These are phyloP conservation scores for Triplophysa dalaica DNA, from an alignment of 2,113 vertebrate species.

Conservation along the genomic window DNA sequence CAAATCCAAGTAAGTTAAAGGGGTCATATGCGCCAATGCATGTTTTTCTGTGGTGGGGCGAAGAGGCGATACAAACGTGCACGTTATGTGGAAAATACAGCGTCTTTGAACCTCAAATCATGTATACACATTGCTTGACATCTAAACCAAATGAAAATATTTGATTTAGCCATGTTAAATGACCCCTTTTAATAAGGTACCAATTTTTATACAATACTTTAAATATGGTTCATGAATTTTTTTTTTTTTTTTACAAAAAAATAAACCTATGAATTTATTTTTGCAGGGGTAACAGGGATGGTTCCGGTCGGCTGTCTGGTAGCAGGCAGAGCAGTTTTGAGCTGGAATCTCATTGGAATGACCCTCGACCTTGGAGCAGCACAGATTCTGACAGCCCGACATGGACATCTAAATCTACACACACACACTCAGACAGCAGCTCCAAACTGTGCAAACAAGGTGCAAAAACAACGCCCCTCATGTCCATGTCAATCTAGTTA, in stretches of 20 bases:
- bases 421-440: conserved; percentile 77
- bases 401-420: conserved; percentile 80
- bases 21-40: no score
- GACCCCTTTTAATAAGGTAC: no score
- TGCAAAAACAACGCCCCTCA: conserved; percentile 45
- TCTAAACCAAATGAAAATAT: no score
- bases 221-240: no score
- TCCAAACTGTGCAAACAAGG: conserved; percentile 85
- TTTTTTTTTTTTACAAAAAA: neutral
- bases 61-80: no score
- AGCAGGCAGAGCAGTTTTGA: conserved; percentile 94
- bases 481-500: neutral
- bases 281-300: conserved; percentile 84
- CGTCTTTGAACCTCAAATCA: no score
- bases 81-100: no score
- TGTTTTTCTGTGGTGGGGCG: no score
- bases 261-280: neutral
- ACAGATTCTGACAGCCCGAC: conserved; percentile 91
- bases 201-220: no score
- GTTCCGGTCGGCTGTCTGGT: conserved; percentile 84
- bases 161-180: no score
- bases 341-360: conserved; percentile 83
- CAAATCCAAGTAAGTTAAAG: neutral
- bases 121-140: no score
- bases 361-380: conserved; percentile 94